phyloP scores from a whole-genome alignment of 92 coral and sea anemone genomes.

The Paragorgia papillata region DNA sequence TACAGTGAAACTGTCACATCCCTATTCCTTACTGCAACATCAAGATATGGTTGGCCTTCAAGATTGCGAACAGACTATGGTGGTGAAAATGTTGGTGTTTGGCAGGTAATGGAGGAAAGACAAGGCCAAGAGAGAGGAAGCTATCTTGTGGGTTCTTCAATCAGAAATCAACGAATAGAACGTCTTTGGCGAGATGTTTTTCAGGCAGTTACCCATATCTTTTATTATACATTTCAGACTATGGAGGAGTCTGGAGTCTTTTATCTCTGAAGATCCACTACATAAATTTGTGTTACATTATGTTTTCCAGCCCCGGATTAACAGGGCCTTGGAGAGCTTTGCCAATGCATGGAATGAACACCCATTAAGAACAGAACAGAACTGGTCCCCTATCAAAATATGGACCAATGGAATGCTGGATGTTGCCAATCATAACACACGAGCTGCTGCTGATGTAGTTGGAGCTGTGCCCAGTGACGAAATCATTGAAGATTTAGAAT shows the following conservation, averaged over 20 bases:
- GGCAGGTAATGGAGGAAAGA: slow-evolving; percentile 25
- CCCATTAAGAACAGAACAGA: slow-evolving; percentile 46
- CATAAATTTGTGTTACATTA: too few species aligned
- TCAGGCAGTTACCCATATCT: too few species aligned
- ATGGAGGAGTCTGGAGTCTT: too few species aligned
- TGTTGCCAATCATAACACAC: slow-evolving; percentile 46
- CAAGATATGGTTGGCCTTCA: slow-evolving; percentile 30
- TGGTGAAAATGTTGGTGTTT: slow-evolving; percentile 16
- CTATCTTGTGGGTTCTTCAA: slow-evolving; percentile 11
- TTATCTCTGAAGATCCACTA: too few species aligned
- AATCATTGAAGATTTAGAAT: slow-evolving; percentile 11
- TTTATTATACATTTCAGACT: too few species aligned
- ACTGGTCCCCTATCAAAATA: slow-evolving; percentile 46
- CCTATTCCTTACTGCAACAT: slow-evolving; percentile 24
- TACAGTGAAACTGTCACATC: slow-evolving; percentile 7
- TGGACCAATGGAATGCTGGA: slow-evolving; percentile 51
- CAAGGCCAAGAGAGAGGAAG: slow-evolving; percentile 27
- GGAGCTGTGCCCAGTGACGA: slow-evolving; percentile 5
- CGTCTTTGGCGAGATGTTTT: too few species aligned
- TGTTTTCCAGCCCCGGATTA: slow-evolving; percentile 44
- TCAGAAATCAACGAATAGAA: too few species aligned
- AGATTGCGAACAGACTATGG: slow-evolving; percentile 28
- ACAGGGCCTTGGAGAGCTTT: slow-evolving; percentile 45
- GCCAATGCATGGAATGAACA: slow-evolving; percentile 70
- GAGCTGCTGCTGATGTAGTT: slow-evolving; percentile 59